phyloP scores from a whole-genome alignment of 2,113 vertebrate genomes.

The Dunckerocampus dactyliophorus region DNA sequence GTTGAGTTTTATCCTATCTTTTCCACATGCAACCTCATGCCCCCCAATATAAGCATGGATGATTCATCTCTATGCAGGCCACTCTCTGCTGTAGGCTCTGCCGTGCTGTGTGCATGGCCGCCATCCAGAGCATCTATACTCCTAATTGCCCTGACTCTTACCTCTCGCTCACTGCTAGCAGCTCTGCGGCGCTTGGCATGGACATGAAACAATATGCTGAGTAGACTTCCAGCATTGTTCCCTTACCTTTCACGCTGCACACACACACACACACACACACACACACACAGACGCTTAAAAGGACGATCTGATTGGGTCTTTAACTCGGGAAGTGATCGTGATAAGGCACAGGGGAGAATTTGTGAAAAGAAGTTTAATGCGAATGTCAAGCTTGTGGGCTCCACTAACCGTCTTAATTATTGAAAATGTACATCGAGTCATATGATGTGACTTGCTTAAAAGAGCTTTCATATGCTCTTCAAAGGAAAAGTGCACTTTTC shows the following conservation, averaged over 20 bases:
- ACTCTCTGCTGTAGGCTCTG: constrained; percentile 10
- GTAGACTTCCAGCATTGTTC: constrained; percentile 44
- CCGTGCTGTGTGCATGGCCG: constrained; percentile 74
- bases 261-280: too few species aligned
- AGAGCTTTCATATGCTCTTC: too few species aligned
- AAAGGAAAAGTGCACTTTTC: too few species aligned
- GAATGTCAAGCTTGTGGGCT: background rate
- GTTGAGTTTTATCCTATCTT: too few species aligned
- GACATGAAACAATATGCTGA: constrained; percentile 81
- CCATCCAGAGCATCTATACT: constrained; percentile 82
- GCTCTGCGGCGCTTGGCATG: constrained; percentile 68
- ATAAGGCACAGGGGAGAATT: too few species aligned
- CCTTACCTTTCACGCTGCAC: background rate
- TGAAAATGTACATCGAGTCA: too few species aligned
- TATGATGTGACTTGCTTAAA: too few species aligned
- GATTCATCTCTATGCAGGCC: constrained; percentile 36
- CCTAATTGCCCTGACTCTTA: constrained; percentile 90
- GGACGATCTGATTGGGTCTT: constrained; percentile 17
- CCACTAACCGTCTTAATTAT: background rate
- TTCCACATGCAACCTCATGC: background rate
- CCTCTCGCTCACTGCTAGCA: constrained; percentile 14
- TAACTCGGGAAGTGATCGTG: constrained; percentile 1
- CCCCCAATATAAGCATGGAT: constrained; percentile 26
- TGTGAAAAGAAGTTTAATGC: background rate
- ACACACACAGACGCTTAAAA: constrained; percentile 5